These are phyloP conservation scores for Chionodraco myersi DNA, from an alignment of 2,113 vertebrate species.

Conservation along the genomic window DNA sequence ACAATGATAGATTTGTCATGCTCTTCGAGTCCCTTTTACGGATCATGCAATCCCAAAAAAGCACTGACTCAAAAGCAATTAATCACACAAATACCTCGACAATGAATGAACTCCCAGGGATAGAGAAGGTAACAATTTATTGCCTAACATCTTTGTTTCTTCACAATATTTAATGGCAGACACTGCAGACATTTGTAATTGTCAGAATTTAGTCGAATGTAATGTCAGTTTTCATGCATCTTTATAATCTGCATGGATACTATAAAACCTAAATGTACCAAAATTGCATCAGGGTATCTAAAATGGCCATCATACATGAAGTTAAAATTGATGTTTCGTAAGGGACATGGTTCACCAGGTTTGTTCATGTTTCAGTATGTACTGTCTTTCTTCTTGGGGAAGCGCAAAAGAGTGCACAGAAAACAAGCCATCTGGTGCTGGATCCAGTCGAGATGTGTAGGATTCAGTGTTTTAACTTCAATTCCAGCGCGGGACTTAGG, in stretches of 20 bases:
- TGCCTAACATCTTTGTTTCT: constrained; percentile 29
- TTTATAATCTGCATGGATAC: constrained; percentile 8
- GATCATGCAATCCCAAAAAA: too few species aligned
- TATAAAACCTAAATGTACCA: constrained; percentile 34
- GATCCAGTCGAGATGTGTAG: constrained; percentile 6
- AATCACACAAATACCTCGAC: background rate
- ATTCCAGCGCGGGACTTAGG: background rate
- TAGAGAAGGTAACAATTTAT: constrained; percentile 42
- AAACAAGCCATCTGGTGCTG: constrained; percentile 3
- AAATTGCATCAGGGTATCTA: constrained; percentile 34
- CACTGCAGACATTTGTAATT: constrained; percentile 19
- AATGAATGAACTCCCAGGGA: background rate
- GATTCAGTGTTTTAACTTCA: background rate
- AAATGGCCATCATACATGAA: constrained; percentile 1
- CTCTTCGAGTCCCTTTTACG: too few species aligned
- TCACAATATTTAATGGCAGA: constrained; percentile 12
- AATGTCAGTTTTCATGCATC: constrained; percentile 34
- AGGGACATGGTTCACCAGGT: background rate
- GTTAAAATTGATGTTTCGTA: constrained; percentile 1
- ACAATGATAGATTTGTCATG: too few species aligned
- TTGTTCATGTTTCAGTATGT: constrained; percentile 30
- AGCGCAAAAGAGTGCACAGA: too few species aligned
- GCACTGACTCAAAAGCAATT: background rate
- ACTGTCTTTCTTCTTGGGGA: constrained; percentile 46
- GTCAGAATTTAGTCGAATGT: constrained; percentile 19